Base-by-base conservation (phyloP, 2,113 vertebrate species). In the Clupea harengus region DNA sequence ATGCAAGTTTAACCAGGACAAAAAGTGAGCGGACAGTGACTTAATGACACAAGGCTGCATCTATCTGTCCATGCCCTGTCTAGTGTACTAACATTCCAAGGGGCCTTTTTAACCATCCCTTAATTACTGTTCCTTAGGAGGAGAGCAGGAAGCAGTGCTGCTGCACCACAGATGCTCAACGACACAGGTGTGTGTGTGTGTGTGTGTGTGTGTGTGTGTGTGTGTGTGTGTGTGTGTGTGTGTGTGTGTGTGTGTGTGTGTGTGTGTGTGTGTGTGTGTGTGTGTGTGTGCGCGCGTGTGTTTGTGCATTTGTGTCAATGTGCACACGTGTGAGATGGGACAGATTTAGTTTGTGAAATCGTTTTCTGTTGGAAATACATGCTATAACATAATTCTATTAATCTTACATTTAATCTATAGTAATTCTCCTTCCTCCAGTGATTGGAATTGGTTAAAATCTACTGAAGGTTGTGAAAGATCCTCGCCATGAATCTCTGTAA, bases 1-100 rank as follows among this genome's bases (percentile, higher is more conserved):
- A 88, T 98, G 97, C 93, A 97, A 96, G 89, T 96, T 97, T 89
- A 93, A 94, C 82, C 95, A 95, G 92, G 90, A 95, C 91, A 95
- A 93, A 91, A 95, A 96, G 97, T 97, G 91, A 8, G 6, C 46
- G 18, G 52, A 54, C 15, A 54, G 52, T 54, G 52, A 22, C 52
- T 18, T 20, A 39, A 39, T 39, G 52, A 57, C 52, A 57, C 52
- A 18, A 57, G 18, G 15, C 52, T 57, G 52, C 18, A 20, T 60
- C 18, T 60, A 20, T 60, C 18, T 60, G 18, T 60, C 4, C 18
- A 60, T 20, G 4, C 0, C 54, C 0, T 39, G 72, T 39, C 10
- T 17, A 15, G 67, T 32, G 28, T 13, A 78, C 32, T 44, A 3
- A 39, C 0, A 15, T 78, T 78, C 1, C 28, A 18, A 39, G 39